Conservation (phyloP, 1,140 invertebrate genomes). For the Camponotus floridanus region DNA sequence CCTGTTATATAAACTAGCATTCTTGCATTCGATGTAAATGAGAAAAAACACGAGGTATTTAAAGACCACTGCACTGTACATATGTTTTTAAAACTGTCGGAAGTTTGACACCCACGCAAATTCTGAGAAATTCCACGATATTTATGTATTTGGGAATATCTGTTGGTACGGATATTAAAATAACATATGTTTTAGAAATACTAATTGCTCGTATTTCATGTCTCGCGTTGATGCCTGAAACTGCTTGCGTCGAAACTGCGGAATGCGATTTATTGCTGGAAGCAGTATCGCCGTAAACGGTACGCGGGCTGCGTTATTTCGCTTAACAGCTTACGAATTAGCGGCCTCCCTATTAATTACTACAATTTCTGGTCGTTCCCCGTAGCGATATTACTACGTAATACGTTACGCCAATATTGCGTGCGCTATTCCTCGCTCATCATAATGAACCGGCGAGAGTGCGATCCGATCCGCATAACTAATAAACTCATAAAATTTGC, state of each 20-base stretch:
- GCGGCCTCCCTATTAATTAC: slow-evolving; percentile 65
- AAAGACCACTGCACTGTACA: background rate
- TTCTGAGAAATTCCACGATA: background rate
- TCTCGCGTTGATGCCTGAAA: background rate
- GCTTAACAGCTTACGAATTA: slow-evolving; percentile 65
- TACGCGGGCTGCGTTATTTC: slow-evolving; percentile 43
- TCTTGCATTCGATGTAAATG: background rate
- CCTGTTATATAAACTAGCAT: background rate
- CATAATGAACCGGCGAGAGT: slow-evolving; percentile 17
- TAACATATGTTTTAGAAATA: background rate
- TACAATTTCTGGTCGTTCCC: slow-evolving; percentile 53
- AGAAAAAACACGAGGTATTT: slow-evolving; percentile 7
- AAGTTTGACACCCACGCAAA: background rate
- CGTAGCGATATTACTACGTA: slow-evolving; percentile 12
- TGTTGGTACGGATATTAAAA: background rate
- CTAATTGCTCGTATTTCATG: slow-evolving; percentile 8
- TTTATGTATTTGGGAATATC: background rate
- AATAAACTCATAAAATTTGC: slow-evolving; percentile 31
- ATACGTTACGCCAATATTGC: slow-evolving; percentile 49
- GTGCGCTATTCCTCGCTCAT: background rate
- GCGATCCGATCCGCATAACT: background rate
- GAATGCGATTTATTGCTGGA: slow-evolving; percentile 41
- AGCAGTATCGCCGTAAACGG: slow-evolving; percentile 7
- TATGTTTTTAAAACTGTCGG: background rate
- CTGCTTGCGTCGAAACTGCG: slow-evolving; percentile 8